Base-by-base conservation (phyloP, 2,888 invertebrate species). In the Xylota segnis region DNA sequence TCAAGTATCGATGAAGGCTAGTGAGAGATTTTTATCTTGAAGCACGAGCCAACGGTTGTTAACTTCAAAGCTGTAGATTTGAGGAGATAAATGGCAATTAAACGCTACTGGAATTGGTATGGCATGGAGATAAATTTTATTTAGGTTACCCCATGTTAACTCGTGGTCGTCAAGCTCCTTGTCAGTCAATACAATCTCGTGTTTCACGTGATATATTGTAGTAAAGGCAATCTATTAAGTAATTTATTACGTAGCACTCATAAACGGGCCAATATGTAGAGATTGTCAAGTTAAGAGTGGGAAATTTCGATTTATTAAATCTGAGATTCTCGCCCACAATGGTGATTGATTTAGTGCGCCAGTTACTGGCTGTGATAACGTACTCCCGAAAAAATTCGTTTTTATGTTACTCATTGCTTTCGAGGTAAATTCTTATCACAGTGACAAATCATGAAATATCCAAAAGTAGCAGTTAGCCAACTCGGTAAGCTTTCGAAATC, bases 1-100 rank as follows among this genome's bases (percentile, higher is more conserved):
- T 71, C 47, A 72, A 72, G 50, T 72, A 29, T 7, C 16, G 12
- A 7, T 50, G 16, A 59, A 52, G 52, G 14, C 27, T 16, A 52
- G 23, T 23, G 40, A 27, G 37, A 37, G 37, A 72, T 61, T 40
- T 37, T 50, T 50, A 59, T 66, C 71, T 47, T 47, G 12, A 18
- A 45, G 5, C 16, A 37, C 34, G 32, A 32, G 5, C 6, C 10
- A 37, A 37, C 2, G 6, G 32, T 7, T 10, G 16, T 56, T 7
- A 16, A 56, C 16, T 9, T 0, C 34, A 2, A 23, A 23, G 47
- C 40, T 23, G 50, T 50, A 34, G 50, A 37, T 59, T 32, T n/a
- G n/a, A n/a, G n/a, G n/a, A n/a, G n/a, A n/a, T n/a, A 14, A 34
- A 2, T 12, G 71, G 59, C 56, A 70, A 58, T 14, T 12, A 34